Percentiles rank a stretch among this genome's conserved stretches.
Conservation (phyloP, 2,797 vertebrate genomes). For the Craterocephalus amniculus region DNA sequence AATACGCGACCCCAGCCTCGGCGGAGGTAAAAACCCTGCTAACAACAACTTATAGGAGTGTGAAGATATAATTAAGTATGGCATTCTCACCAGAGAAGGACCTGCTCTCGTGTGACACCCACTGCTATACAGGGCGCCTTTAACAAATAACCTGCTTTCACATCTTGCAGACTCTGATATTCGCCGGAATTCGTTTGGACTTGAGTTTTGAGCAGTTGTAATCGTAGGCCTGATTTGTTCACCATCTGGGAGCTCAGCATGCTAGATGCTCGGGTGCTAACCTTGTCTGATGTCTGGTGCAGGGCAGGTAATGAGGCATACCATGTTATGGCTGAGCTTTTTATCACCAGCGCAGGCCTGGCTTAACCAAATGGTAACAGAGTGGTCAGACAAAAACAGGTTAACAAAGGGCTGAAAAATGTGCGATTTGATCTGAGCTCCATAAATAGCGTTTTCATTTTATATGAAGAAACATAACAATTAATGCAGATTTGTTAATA, state of each 20-base stretch:
- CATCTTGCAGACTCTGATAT: conserved; percentile 11
- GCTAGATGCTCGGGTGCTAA: conserved; percentile 15
- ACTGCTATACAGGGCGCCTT: background rate
- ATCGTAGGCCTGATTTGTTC: conserved; percentile 17
- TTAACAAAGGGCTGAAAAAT: background rate
- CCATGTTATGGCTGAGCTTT: conserved; percentile 11
- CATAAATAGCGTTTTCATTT: background rate
- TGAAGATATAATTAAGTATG: too few species aligned
- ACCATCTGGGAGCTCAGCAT: conserved; percentile 4
- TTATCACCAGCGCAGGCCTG: conserved; percentile 17
- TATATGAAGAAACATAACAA: conserved; percentile 4
- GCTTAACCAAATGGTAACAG: background rate
- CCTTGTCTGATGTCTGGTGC: conserved; percentile 18
- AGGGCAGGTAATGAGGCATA: conserved; percentile 3
- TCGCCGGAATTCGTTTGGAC: conserved; percentile 2
- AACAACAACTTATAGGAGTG: too few species aligned
- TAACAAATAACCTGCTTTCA: conserved; percentile 9
- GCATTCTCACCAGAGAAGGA: too few species aligned
- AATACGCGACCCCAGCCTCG: too few species aligned
- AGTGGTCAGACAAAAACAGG: conserved; percentile 1
- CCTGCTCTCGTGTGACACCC: too few species aligned
- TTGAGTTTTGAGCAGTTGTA: conserved; percentile 13
- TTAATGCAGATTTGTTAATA: conserved; percentile 3
- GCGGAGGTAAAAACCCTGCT: too few species aligned
- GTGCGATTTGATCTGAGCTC: background rate